A percentile compares a stretch with the other conserved stretches of the same genome.
Conservation (phyloP, 2,113 vertebrate genomes). For the Tychaedon coryphoeus region DNA sequence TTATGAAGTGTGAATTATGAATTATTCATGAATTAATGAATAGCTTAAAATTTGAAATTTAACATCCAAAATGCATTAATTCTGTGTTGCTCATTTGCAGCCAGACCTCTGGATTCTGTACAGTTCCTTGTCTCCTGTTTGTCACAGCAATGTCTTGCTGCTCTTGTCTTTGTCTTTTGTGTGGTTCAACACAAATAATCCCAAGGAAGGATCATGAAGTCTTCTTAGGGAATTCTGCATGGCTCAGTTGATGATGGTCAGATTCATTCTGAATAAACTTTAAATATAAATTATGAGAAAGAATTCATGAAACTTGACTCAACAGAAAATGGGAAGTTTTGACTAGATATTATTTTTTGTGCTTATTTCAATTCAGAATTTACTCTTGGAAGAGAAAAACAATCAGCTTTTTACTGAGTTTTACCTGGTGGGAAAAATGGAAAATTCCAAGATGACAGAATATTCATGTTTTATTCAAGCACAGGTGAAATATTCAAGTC, state of each 20-base stretch:
- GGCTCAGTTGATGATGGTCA: neutral
- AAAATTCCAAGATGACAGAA: neutral
- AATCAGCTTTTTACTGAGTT: neutral
- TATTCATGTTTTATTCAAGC: neutral
- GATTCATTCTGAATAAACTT: neutral
- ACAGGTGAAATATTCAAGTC: neutral
- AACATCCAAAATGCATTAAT: neutral
- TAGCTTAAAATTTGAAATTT: constrained; percentile 24
- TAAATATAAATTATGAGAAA: neutral
- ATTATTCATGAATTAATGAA: constrained; percentile 56
- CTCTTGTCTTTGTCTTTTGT: neutral
- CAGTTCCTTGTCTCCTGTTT: neutral
- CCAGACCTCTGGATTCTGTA: neutral
- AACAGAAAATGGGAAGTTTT: neutral
- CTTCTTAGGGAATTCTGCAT: neutral
- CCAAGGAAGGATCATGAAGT: neutral
- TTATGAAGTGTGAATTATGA: constrained; percentile 32
- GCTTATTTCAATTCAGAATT: neutral
- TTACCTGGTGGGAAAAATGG: neutral
- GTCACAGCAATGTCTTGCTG: neutral
- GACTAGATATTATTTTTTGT: neutral
- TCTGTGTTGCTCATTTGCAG: neutral
- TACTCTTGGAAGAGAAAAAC: neutral
- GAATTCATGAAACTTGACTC: neutral
- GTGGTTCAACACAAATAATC: neutral